phyloP scores from a whole-genome alignment of 2,888 invertebrate genomes.

The Rutpela maculata region DNA sequence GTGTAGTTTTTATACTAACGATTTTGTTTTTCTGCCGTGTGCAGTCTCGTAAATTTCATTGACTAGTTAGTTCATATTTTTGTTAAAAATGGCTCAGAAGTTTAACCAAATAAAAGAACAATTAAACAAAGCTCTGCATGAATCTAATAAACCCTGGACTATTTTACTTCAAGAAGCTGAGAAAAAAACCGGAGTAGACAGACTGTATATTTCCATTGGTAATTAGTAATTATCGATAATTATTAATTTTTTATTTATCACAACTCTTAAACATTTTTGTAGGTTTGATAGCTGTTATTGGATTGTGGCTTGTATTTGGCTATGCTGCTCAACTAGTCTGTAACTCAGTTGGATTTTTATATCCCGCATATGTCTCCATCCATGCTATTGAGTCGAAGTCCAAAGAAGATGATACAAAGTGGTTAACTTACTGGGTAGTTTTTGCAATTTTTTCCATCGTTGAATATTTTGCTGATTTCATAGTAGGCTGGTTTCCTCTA shows the following conservation, averaged over 20 bases:
- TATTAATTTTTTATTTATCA: constrained; percentile 18
- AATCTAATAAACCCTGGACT: constrained; percentile 85
- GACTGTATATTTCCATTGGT: constrained; percentile 88
- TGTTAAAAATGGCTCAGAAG: constrained; percentile 71
- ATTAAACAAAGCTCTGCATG: constrained; percentile 79
- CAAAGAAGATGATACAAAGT: constrained; percentile 95
- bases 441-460: constrained; percentile 94
- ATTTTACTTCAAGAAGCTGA: constrained; percentile 81
- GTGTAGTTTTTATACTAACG: constrained; percentile 10
- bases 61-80: neutral
- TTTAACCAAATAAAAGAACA: constrained; percentile 77
- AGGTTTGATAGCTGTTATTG: constrained; percentile 87
- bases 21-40: constrained; percentile 11
- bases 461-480: constrained; percentile 95
- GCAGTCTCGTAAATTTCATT: neutral
- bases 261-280: constrained; percentile 57
- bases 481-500: constrained; percentile 94
- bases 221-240: constrained; percentile 71
- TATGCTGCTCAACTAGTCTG: constrained; percentile 97
- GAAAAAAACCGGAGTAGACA: constrained; percentile 82
- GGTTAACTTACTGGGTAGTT: constrained; percentile 99
- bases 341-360: constrained; percentile 95
- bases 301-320: constrained; percentile 95
- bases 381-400: constrained; percentile 86
- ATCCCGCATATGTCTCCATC: constrained; percentile 96